These are phyloP conservation scores for Cephus nigrinus DNA, from an alignment of 2,888 invertebrate species.

Conservation along the genomic window DNA sequence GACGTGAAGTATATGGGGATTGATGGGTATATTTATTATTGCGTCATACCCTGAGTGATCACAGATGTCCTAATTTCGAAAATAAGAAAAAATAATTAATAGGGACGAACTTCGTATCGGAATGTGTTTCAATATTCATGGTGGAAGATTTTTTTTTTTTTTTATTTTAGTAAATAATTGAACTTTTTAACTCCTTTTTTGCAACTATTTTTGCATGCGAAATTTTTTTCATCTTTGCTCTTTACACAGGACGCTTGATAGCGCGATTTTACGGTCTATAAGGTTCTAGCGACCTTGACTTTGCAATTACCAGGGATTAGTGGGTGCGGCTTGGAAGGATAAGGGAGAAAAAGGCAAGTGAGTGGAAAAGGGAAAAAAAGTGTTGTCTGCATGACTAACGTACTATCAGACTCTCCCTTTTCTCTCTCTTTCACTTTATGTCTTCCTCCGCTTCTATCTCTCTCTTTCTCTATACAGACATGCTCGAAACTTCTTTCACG, in stretches of 20 bases:
- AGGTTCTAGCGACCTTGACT: background rate
- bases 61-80: background rate
- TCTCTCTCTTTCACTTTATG: no score
- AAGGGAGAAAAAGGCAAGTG: background rate
- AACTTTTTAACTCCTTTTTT: background rate
- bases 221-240: background rate
- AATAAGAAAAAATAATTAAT: background rate
- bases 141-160: background rate
- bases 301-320: background rate
- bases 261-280: background rate
- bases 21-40: background rate
- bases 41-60: no score
- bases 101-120: background rate
- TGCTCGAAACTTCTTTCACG: background rate
- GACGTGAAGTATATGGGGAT: background rate
- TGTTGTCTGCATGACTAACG: background rate
- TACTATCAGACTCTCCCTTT: background rate
- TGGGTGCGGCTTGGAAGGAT: background rate
- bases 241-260: background rate
- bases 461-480: background rate
- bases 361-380: background rate
- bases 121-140: background rate
- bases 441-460: no score
- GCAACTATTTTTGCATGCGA: background rate
- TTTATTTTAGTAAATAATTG: background rate